Base-by-base conservation (phyloP, 2,888 invertebrate genomes). In the Drosophila kokeensis region DNA sequence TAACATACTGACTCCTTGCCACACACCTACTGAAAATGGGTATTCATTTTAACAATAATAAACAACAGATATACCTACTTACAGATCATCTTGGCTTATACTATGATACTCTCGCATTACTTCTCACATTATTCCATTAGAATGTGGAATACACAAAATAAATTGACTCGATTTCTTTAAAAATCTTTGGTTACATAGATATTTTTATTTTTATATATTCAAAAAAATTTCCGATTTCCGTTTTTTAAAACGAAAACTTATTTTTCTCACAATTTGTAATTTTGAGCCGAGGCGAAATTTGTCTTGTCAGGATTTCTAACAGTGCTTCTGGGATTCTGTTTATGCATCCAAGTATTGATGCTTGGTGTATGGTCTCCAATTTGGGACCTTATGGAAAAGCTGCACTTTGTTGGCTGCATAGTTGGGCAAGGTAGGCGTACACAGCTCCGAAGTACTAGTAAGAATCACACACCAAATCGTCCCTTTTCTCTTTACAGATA, bases 361-460 rank as follows among this genome's bases (percentile, higher is more conserved):
- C 3, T 42, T 13, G 1, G 3, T 42, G 4, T 21, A 13, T 45
- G 42, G 42, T 7, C 1, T 21, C 21, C 42, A 13, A 13, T 45
- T 13, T 45, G 42, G 42, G 6, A 21, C 21, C 11, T 29, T 1
- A 29, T 7, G 3, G 21, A 1, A 45, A 21, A 13, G 3, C 21
- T 45, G 7, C 11, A 45, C 2, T 21, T 45, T 99, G 93, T 95
- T 99, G 87, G 99, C 99, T 81, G 99, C 99, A 67, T 99, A 99
- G 73, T 99, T 99, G 75, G 99, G 99, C 90, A 99, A 99, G 96
- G 99, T 99, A 94, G 94, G 94, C n/a, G n/a, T 18, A 4, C 3
- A 13, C 13, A 13, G 34, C 34, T 34, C 13, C 34, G 13, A n/a
- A 50, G 4, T 21, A n/a, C 18, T n/a, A 4, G 2, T 10, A 18